Evolutionary conservation across 2,888 invertebrate species (phyloP).

Genomic region (Andrena camellia): DNA sequence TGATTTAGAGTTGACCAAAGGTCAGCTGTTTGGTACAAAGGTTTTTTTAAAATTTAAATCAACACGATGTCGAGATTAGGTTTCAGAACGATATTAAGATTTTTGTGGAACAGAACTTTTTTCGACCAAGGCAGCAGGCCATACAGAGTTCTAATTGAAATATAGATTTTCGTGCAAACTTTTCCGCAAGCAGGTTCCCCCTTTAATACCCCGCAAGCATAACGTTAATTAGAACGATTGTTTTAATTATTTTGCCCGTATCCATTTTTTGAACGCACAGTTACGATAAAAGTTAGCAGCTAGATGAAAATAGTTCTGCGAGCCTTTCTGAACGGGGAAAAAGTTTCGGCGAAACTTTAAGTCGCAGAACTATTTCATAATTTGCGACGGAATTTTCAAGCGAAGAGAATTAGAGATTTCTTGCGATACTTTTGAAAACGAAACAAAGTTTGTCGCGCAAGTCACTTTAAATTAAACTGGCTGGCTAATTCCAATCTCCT

Average conservation of each 20-base stretch:
- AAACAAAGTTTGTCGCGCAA: too few species aligned
- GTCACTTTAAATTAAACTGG: too few species aligned
- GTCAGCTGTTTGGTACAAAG: too few species aligned
- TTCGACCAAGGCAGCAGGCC: neutral
- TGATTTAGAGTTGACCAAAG: too few species aligned
- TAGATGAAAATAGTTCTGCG: neutral
- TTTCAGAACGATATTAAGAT: neutral
- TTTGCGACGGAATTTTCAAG: neutral
- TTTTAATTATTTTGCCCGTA: neutral
- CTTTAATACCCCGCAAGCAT: neutral
- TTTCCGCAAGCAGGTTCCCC: neutral
- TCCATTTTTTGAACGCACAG: too few species aligned
- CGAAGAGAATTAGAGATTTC: neutral
- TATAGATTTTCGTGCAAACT: neutral
- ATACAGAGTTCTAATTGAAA: neutral
- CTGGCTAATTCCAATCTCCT: too few species aligned
- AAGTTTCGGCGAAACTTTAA: neutral
- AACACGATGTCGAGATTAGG: neutral
- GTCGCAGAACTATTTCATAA: neutral
- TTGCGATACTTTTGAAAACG: too few species aligned
- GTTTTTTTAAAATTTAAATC: neutral
- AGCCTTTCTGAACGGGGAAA: neutral
- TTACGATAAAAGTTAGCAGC: neutral
- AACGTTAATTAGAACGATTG: slow-evolving; percentile 1
- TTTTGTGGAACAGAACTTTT: neutral